These are phyloP conservation scores for Eclectus roratus DNA, from an alignment of 2,113 vertebrate species.

Conservation along the genomic window DNA sequence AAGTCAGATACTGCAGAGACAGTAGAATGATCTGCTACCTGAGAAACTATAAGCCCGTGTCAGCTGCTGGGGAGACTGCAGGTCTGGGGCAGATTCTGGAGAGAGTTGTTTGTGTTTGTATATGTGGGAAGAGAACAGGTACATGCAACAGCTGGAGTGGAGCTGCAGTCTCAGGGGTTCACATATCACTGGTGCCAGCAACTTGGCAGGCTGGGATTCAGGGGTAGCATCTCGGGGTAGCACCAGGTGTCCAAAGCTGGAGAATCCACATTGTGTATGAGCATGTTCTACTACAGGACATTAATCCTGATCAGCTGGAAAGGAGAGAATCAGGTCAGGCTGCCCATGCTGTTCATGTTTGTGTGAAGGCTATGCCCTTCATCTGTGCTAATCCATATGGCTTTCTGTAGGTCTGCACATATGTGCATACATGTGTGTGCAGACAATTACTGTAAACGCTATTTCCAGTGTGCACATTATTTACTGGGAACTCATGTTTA, in stretches of 20 bases:
- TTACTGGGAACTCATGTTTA: not conserved
- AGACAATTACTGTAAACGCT: not conserved
- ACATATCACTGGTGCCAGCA: not conserved
- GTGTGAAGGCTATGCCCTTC: not conserved
- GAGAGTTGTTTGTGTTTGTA: not conserved
- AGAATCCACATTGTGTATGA: not conserved
- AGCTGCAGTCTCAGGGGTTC: not conserved
- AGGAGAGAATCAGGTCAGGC: not conserved
- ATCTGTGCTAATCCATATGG: not conserved
- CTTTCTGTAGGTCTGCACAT: not conserved
- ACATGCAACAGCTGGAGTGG: not conserved
- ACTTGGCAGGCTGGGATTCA: rapidly evolving
- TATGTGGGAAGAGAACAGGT: not conserved
- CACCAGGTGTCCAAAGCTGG: not conserved
- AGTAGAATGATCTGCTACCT: not conserved
- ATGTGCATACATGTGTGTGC: rapidly evolving
- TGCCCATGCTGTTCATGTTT: not conserved
- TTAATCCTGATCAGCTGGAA: not conserved
- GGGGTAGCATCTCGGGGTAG: not conserved
- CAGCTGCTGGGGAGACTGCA: no score
- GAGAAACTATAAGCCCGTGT: not conserved
- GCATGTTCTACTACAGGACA: not conserved
- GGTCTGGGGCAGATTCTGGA: not conserved
- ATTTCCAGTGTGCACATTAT: not conserved
- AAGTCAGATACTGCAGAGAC: not conserved